A percentile compares a stretch with the other conserved stretches of the same genome.
Evolutionary conservation across 2,113 vertebrate genomes (phyloP).

Genomic region (Esox niger): DNA sequence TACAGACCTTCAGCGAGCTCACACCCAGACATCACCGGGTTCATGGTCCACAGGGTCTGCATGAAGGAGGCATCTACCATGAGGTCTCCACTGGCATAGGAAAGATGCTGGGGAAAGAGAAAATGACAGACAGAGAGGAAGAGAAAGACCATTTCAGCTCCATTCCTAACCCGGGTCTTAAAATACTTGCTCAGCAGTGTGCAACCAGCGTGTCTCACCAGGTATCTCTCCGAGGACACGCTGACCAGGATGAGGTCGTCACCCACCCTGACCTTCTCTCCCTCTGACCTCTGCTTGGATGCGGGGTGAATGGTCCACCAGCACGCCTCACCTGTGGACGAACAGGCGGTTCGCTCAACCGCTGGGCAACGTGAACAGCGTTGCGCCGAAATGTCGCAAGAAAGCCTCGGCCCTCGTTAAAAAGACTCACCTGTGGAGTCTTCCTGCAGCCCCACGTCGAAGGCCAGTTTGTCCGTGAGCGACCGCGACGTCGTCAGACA

Average conservation of each 20-base stretch:
- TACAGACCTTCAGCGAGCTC: slow-evolving; percentile 83
- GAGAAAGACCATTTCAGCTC: neutral
- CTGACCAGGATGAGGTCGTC: slow-evolving; percentile 93
- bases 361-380: neutral
- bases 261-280: slow-evolving; percentile 90
- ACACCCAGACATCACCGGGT: slow-evolving; percentile 86
- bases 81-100: slow-evolving; percentile 87
- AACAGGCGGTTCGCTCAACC: neutral
- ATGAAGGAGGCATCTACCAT: slow-evolving; percentile 93
- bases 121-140: neutral
- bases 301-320: slow-evolving; percentile 95
- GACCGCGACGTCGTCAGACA: slow-evolving; percentile 90
- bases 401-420: neutral
- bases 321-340: slow-evolving; percentile 83
- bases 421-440: slow-evolving; percentile 80
- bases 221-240: slow-evolving; percentile 89
- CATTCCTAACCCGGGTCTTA: too few species aligned
- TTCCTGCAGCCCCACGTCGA: slow-evolving; percentile 89
- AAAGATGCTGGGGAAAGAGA: slow-evolving; percentile 77
- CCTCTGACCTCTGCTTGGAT: slow-evolving; percentile 91
- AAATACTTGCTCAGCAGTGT: neutral
- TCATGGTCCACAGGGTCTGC: slow-evolving; percentile 95
- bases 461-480: slow-evolving; percentile 89
- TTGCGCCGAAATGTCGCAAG: neutral
- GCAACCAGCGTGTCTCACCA: slow-evolving; percentile 70